These are phyloP conservation scores for Drosophila orena DNA, from an alignment of 1,140 invertebrate genomes.

Conservation along the genomic window DNA sequence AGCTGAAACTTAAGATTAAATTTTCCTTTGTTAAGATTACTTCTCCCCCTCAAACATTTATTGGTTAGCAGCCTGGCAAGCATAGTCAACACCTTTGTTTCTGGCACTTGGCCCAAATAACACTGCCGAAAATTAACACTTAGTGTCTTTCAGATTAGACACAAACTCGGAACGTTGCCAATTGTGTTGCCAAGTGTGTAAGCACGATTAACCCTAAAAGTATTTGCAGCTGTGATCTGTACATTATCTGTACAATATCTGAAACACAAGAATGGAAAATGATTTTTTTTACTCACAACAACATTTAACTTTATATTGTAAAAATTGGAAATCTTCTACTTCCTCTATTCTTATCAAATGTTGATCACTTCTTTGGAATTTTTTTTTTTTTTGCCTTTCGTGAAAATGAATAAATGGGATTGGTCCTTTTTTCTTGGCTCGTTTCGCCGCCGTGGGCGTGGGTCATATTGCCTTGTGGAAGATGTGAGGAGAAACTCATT, in stretches of 20 bases:
- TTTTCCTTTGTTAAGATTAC: background rate
- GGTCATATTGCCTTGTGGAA: conserved; percentile 39
- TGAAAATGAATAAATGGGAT: background rate
- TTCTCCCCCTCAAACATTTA: background rate
- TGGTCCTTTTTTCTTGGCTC: background rate
- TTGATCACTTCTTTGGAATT: background rate
- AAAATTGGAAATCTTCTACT: background rate
- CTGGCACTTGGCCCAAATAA: conserved; percentile 51
- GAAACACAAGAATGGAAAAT: no score
- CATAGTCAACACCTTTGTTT: background rate
- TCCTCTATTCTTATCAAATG: background rate
- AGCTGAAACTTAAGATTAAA: no score
- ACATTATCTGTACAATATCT: background rate
- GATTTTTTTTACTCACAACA: no score
- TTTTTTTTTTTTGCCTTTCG: background rate
- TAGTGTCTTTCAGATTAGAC: conserved; percentile 60
- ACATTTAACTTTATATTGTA: no score
- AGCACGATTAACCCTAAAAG: conserved; percentile 64
- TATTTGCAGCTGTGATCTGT: conserved; percentile 3
- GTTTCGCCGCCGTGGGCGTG: background rate
- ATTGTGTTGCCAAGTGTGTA: conserved; percentile 66
- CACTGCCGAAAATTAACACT: conserved; percentile 57
- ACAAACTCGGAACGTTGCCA: conserved; percentile 46
- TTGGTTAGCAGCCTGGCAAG: conserved; percentile 13
- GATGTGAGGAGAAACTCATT: conserved; percentile 28